A percentile compares a stretch with the other conserved stretches of the same genome.
Evolutionary conservation across 2,797 vertebrate species (phyloP).

Genomic region (Gouania willdenowi): DNA sequence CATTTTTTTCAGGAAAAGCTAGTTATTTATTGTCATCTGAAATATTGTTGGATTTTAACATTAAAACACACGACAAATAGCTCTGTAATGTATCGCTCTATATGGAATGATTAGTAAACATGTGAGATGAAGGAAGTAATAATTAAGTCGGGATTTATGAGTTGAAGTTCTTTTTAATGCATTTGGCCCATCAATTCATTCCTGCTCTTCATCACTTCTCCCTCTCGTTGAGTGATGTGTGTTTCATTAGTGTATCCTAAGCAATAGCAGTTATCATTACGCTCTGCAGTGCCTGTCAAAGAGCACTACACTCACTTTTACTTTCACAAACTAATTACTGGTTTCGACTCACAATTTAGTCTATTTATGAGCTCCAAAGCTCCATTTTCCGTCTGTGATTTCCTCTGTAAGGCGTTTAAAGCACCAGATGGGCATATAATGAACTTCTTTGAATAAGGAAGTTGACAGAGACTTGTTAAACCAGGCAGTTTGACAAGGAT

Average conservation of each 20-base stretch:
- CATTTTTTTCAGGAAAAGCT: too few species aligned
- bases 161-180: too few species aligned
- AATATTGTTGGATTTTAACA: too few species aligned
- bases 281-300: slow-evolving; percentile 1
- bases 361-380: slow-evolving; percentile 41
- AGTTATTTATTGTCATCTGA: too few species aligned
- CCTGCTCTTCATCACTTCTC: background rate
- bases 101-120: too few species aligned
- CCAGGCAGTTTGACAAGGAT: slow-evolving; percentile 4
- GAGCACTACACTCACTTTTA: slow-evolving; percentile 4
- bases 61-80: too few species aligned
- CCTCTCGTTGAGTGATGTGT: background rate
- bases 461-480: slow-evolving; percentile 37
- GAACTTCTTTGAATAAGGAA: slow-evolving; percentile 33
- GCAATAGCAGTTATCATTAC: slow-evolving; percentile 5
- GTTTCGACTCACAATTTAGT: slow-evolving; percentile 34
- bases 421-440: slow-evolving; percentile 48
- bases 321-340: slow-evolving; percentile 26
- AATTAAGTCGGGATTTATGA: too few species aligned
- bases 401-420: slow-evolving; percentile 36
- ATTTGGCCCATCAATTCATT: too few species aligned
- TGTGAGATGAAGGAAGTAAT: too few species aligned
- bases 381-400: slow-evolving; percentile 19
- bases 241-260: slow-evolving; percentile 4
- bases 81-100: too few species aligned